Evolutionary conservation across 1,140 invertebrate species (phyloP).

Genomic region (Onthophagus taurus): DNA sequence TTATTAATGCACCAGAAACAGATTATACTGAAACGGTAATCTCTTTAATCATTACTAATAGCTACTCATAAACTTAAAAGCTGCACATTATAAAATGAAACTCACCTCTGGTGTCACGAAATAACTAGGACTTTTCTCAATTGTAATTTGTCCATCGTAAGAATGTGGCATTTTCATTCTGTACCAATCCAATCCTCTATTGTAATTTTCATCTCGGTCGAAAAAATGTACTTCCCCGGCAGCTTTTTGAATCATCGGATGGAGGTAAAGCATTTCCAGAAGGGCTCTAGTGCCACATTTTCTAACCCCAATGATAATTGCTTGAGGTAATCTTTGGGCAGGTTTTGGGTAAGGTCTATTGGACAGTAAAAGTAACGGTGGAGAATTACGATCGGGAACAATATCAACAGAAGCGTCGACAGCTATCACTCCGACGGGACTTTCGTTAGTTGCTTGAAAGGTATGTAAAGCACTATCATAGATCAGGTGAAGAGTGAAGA

Average conservation of each 20-base stretch:
- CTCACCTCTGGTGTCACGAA: conserved; percentile 91
- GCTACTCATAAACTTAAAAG: no score
- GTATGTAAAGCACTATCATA: conserved; percentile 75
- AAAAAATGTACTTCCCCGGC: conserved; percentile 92
- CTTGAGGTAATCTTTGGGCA: conserved; percentile 42
- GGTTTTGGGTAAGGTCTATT: conserved; percentile 30
- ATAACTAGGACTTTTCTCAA: conserved; percentile 96
- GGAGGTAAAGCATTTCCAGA: conserved; percentile 88
- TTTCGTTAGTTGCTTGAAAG: conserved; percentile 48
- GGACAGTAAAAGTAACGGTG: conserved; percentile 28
- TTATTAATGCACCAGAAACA: no score
- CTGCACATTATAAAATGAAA: no score
- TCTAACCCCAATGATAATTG: conserved; percentile 83
- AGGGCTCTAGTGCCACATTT: conserved; percentile 91
- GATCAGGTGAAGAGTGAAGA: conserved; percentile 70
- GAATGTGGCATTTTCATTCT: conserved; percentile 86
- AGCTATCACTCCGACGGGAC: no score
- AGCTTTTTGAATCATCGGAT: conserved; percentile 86
- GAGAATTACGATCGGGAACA: conserved; percentile 23
- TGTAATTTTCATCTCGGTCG: conserved; percentile 85
- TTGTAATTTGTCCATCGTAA: conserved; percentile 81
- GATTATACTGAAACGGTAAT: no score
- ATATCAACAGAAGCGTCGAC: no score
- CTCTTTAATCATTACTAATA: no score
- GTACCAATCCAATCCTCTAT: conserved; percentile 87